phyloP scores from a whole-genome alignment of 2,113 vertebrate species.

The Protobothrops flavoviridis region DNA sequence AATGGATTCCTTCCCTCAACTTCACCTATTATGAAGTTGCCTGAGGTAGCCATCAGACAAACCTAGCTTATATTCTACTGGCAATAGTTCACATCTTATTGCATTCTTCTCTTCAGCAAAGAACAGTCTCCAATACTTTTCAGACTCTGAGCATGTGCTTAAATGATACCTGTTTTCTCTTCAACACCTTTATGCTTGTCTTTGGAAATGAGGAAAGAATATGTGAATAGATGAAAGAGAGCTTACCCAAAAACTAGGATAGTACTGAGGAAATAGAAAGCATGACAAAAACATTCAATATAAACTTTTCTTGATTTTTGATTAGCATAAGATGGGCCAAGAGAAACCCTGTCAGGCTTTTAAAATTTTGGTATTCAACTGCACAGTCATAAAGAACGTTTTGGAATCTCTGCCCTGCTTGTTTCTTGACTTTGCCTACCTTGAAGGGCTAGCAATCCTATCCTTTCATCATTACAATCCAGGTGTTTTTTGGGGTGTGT shows the following conservation, averaged over 20 bases:
- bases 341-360: neutral
- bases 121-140: neutral
- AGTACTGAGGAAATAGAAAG: neutral
- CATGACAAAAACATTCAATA: neutral
- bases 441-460: neutral
- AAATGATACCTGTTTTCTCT: neutral
- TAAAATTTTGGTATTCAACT: neutral
- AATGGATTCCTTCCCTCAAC: slow-evolving; percentile 32
- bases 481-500: neutral
- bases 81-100: neutral
- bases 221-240: neutral
- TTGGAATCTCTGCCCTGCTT: neutral
- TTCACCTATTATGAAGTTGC: slow-evolving; percentile 54
- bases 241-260: neutral
- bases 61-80: neutral
- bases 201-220: neutral
- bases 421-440: neutral
- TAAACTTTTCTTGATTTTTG: neutral
- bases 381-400: neutral
- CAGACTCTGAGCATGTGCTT: neutral
- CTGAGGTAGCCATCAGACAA: slow-evolving; percentile 46
- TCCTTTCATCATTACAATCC: neutral
- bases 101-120: neutral
- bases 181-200: neutral
- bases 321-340: neutral